Base-by-base conservation (phyloP, 2,113 vertebrate genomes). In the Amphilophus citrinellus region DNA sequence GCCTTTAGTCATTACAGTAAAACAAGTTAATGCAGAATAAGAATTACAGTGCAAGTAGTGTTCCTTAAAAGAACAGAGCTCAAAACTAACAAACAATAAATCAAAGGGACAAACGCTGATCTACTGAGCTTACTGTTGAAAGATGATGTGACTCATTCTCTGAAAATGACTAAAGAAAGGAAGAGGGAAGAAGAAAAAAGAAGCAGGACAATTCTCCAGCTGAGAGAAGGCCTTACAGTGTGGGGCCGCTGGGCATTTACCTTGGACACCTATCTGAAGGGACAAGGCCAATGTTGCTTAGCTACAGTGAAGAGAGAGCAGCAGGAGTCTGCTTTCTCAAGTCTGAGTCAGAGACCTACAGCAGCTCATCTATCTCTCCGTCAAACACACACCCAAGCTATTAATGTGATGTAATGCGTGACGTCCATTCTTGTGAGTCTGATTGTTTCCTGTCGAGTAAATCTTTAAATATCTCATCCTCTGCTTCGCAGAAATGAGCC, bases 281-380 rank as follows among this genome's bases (percentile, higher is more conserved):
- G 82, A 78, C 32, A 0, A 18, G 77, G 76, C 22, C 37, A 42
- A 35, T 76, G 93, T 94, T 92, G 93, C 93, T 90, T 84, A 76
- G 92, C 80, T 91, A 94, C 93, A 37, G n/a, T 7, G 77, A 66
- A 39, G 71, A 80, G 39, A 83, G 78, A 83, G 85, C 84, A 88
- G 88, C 80, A 35, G 79, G 88, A 84, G 88, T 77, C 68, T 75
- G 68, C 47, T 39, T 62, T 78, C 63, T 71, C 22, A 32, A 62
- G 47, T 61, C 18, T 15, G 65, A 89, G 76, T 82, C 78, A 42
- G 61, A 85, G 75, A 62, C 59, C 47, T 47, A 50, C 50, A 30
- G 18, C 10, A 17, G 42, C 42, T 76, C 57, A 10, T 9, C 32
- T 35, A 61, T 50, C 62, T 44, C 79, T n/a, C 50, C 17, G 9